Evolutionary conservation across 2,113 vertebrate species (phyloP).

Genomic region (Scophthalmus maximus): DNA sequence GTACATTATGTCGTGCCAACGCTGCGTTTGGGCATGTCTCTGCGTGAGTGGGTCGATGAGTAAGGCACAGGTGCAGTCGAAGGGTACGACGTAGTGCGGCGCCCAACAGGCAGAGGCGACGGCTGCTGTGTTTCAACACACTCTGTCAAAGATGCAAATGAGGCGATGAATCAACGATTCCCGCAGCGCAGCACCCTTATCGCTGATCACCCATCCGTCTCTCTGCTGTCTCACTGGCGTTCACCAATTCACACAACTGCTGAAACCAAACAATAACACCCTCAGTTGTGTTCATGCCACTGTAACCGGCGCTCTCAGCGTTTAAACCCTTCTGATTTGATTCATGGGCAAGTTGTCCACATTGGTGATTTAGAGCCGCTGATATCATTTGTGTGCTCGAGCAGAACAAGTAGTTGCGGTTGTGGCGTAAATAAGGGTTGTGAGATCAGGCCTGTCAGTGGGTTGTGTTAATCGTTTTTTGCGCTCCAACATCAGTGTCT

Average conservation of each 20-base stretch:
- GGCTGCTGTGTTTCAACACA: constrained; percentile 31
- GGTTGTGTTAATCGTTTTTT: no score
- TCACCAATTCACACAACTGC: neutral
- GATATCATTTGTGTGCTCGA: neutral
- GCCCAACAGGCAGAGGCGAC: constrained; percentile 13
- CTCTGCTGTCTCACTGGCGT: constrained; percentile 10
- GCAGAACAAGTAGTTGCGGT: no score
- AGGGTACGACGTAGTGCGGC: constrained; percentile 1
- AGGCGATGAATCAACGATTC: constrained; percentile 56
- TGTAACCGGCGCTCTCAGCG: neutral
- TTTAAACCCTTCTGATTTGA: neutral
- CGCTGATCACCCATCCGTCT: constrained; percentile 31
- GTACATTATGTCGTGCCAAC: constrained; percentile 4
- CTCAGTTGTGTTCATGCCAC: neutral
- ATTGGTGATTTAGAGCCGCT: neutral
- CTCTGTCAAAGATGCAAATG: constrained; percentile 50
- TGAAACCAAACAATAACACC: constrained; percentile 6
- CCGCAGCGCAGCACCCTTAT: constrained; percentile 21
- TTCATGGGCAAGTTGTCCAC: neutral
- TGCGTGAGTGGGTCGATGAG: neutral
- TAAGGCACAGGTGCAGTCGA: constrained; percentile 35
- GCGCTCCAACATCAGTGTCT: no score
- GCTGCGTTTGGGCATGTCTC: neutral
- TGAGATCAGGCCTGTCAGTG: no score
- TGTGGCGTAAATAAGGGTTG: neutral